phyloP scores from a whole-genome alignment of 2,888 invertebrate species.

The Diabrotica balteata region DNA sequence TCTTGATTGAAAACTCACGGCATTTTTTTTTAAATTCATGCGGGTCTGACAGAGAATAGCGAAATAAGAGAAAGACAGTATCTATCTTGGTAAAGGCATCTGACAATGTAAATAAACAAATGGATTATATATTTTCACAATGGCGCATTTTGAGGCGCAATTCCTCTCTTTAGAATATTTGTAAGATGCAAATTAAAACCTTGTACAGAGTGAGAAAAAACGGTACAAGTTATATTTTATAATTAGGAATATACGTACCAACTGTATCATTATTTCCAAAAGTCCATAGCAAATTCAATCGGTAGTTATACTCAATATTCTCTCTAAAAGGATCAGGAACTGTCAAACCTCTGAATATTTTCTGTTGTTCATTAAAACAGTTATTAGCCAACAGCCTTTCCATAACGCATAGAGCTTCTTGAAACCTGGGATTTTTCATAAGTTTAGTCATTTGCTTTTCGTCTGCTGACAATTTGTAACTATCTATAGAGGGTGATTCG shows the following conservation, averaged over 20 bases:
- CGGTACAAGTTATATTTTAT: no score
- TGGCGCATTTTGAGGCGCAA: no score
- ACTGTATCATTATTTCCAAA: constrained; percentile 64
- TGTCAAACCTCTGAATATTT: constrained; percentile 72
- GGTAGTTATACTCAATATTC: constrained; percentile 72
- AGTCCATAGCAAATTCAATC: constrained; percentile 72
- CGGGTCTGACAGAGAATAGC: no score
- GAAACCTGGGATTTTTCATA: constrained; percentile 60
- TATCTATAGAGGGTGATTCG: constrained; percentile 45
- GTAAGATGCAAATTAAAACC: no score
- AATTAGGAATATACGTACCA: constrained; percentile 38
- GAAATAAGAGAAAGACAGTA: no score
- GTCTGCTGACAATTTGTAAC: constrained; percentile 46
- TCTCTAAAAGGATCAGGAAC: constrained; percentile 67
- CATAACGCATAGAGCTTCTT: constrained; percentile 70
- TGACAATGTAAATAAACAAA: no score
- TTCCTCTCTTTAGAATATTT: no score
- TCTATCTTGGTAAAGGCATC: no score
- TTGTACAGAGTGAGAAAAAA: no score
- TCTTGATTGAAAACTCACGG: no score
- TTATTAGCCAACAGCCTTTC: constrained; percentile 78
- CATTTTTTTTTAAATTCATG: no score
- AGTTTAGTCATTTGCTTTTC: constrained; percentile 56
- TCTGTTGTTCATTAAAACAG: constrained; percentile 71
- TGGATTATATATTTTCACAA: no score